Percentiles rank a stretch among this genome's conserved stretches.
These are phyloP conservation scores for Emmelina monodactyla DNA, from an alignment of 2,888 invertebrate genomes.

Conservation along the genomic window DNA sequence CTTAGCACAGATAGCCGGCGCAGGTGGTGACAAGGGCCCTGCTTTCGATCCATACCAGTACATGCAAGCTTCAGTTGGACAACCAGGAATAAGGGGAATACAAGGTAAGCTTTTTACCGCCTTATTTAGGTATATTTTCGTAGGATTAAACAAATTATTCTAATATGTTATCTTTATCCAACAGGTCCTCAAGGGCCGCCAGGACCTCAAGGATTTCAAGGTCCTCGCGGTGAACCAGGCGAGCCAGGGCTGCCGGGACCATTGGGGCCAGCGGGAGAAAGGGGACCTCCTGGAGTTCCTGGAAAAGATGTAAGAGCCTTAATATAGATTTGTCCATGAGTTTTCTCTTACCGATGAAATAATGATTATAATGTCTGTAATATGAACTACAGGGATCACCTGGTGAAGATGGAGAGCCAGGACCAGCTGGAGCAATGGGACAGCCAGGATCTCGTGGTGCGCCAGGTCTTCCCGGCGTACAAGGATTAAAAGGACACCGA, in stretches of 20 bases:
- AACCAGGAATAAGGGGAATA: slow-evolving; percentile 81
- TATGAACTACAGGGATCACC: slow-evolving; percentile 65
- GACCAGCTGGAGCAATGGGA: slow-evolving; percentile 74
- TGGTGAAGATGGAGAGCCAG: slow-evolving; percentile 84
- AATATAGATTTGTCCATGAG: too few species aligned
- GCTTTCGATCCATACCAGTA: slow-evolving; percentile 74
- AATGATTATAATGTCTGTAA: too few species aligned
- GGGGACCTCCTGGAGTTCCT: slow-evolving; percentile 73
- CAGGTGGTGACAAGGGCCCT: slow-evolving; percentile 82
- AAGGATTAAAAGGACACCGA: slow-evolving; percentile 84
- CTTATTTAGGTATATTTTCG: too few species aligned
- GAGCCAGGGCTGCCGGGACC: slow-evolving; percentile 75
- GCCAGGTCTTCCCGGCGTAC: slow-evolving; percentile 77
- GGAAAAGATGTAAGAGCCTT: slow-evolving; percentile 75
- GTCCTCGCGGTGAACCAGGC: slow-evolving; percentile 80
- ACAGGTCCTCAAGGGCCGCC: slow-evolving; percentile 57
- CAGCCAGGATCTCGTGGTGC: slow-evolving; percentile 78
- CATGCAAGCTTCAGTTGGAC: slow-evolving; percentile 81
- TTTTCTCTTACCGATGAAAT: too few species aligned
- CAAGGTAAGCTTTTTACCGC: slow-evolving; percentile 58
- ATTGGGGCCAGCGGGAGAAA: slow-evolving; percentile 71
- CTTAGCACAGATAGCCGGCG: slow-evolving; percentile 76
- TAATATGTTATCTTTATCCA: not conserved
- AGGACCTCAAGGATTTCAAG: slow-evolving; percentile 83
- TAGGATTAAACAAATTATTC: not conserved